Evolutionary conservation across 2,113 vertebrate genomes (phyloP), one percentile per base, ranked within the genome.

Genomic region (Leiothrix lutea): DNA sequence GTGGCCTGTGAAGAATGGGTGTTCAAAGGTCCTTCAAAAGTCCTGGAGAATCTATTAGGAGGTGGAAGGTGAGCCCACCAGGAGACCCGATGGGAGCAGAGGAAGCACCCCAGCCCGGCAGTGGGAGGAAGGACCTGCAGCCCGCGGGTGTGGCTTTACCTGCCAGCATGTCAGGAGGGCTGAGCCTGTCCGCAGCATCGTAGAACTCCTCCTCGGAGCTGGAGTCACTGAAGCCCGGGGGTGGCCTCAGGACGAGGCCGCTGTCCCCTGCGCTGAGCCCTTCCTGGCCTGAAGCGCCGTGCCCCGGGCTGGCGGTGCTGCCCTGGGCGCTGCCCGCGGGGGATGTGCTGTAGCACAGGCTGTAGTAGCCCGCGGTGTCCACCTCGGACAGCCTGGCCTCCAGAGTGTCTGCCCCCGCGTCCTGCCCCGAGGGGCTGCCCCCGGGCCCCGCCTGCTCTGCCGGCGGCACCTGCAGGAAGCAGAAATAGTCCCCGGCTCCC

Each of bases 131-230:
- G 47, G 12, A 62, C 18, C 25, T 4, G 47, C 35, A 50, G 35
- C 1, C 0, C 17, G 2, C 6, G 23, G 47, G 12, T 20, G 53
- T 16, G 19, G 6, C 20, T 80, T 93, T 93, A 98, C 98, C 98
- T 97, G 97, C 54, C 62, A 80, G 86, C 28, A 42, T 24, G 6
- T 97, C 97, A 10, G 95, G 98, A 5, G 98, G 98, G 42, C 98
- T 99, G 28, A 99, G 98, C 93, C 98, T 98, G 86, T 99, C 99
- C 25, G 98, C 98, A 22, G 99, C 99, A 20, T 99, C 99, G 75
- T 98, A 99, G 97, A 99, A 99, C 93, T 99, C 99, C 54, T 99
- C 99, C 47, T 99, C 99, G 9, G 99, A 99, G 83, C 97, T 98
- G 86, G 98, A 98, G 38, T 99, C 99, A 78, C 98, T 98, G 83